These are phyloP conservation scores for Phylloscopus trochilus DNA, from an alignment of 2,113 vertebrate genomes.

Conservation along the genomic window DNA sequence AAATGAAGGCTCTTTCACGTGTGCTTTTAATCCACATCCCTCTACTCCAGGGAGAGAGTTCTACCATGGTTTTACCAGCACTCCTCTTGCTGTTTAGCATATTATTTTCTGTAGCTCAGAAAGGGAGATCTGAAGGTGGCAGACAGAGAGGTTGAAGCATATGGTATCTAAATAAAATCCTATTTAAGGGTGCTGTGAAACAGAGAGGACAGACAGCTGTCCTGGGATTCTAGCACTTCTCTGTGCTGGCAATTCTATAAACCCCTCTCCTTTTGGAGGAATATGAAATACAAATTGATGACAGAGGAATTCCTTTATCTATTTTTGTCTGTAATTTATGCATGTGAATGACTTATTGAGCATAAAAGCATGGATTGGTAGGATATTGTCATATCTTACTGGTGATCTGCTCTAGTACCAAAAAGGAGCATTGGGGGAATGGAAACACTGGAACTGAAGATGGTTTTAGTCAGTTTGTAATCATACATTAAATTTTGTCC, in stretches of 20 bases:
- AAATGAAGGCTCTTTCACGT: slow-evolving; percentile 16
- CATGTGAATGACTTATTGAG: not conserved
- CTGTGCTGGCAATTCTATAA: not conserved
- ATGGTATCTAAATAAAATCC: not conserved
- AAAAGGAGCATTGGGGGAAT: no score
- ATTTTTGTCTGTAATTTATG: not conserved
- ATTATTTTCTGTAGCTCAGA: not conserved
- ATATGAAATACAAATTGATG: not conserved
- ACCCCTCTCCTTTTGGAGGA: not conserved
- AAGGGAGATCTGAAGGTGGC: slow-evolving; percentile 11
- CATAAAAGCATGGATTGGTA: not conserved
- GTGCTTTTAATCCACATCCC: not conserved
- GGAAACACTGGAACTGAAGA: not conserved
- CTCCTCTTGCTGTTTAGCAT: not conserved
- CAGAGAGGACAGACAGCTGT: not conserved
- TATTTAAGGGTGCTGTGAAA: not conserved
- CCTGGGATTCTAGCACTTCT: not conserved
- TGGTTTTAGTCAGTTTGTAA: not conserved
- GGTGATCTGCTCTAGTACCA: no score
- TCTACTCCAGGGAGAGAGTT: not conserved
- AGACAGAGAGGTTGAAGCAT: slow-evolving; percentile 12
- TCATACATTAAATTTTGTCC: not conserved
- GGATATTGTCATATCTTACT: not conserved
- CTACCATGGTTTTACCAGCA: not conserved
- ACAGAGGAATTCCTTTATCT: not conserved